Percentiles rank a stretch among this genome's conserved stretches.
phyloP scores from a whole-genome alignment of 1,140 invertebrate genomes.

The Aradophagus sp. region DNA sequence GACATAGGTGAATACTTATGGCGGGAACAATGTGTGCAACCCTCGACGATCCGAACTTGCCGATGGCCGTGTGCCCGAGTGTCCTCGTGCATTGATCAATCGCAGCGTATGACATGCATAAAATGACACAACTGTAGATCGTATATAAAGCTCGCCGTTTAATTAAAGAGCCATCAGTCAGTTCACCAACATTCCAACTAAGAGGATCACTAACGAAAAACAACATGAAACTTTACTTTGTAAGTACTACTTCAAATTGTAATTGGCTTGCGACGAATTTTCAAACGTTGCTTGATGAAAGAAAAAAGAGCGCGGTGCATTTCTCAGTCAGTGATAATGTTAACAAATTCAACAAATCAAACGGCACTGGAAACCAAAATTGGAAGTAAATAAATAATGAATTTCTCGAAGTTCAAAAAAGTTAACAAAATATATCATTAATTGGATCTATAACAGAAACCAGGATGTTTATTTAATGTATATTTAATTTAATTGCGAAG shows the following conservation, averaged over 20 bases:
- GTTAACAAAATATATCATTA: too few species aligned
- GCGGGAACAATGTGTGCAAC: conserved; percentile 59
- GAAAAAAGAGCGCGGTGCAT: neutral
- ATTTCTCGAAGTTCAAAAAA: too few species aligned
- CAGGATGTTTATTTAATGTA: too few species aligned
- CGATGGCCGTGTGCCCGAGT: conserved; percentile 23
- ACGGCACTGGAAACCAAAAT: too few species aligned
- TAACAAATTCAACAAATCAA: too few species aligned
- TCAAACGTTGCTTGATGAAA: too few species aligned
- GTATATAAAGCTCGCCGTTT: conserved; percentile 67
- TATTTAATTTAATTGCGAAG: too few species aligned
- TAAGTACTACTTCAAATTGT: conserved; percentile 55
- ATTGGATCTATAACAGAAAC: too few species aligned
- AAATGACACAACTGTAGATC: conserved; percentile 39
- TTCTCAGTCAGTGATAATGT: too few species aligned
- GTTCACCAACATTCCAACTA: conserved; percentile 51
- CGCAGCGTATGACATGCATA: conserved; percentile 58
- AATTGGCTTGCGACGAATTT: neutral
- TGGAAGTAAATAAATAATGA: too few species aligned
- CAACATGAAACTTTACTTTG: conserved; percentile 66
- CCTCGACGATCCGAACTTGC: conserved; percentile 38
- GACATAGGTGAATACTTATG: conserved; percentile 29
- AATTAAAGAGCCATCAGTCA: conserved; percentile 67
- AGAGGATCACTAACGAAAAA: conserved; percentile 33
- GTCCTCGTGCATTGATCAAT: conserved; percentile 64